Evolutionary conservation across 2,113 vertebrate genomes (phyloP).

Genomic region (Oncorhynchus gorbuscha): DNA sequence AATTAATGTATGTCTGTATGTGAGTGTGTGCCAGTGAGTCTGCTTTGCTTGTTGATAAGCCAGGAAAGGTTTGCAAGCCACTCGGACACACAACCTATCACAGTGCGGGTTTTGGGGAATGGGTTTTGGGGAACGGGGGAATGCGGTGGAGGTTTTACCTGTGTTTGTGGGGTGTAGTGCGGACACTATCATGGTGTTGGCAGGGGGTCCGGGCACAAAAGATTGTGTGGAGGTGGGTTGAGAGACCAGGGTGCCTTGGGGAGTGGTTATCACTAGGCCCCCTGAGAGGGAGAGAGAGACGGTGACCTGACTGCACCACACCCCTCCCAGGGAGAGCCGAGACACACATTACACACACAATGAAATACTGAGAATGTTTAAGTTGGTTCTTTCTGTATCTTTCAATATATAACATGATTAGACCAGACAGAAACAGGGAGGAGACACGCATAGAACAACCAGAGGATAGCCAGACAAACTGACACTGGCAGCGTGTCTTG

Average conservation of each 20-base stretch:
- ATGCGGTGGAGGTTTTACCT: constrained; percentile 54
- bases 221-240: constrained; percentile 89
- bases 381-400: no score
- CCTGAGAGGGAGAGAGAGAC: constrained; percentile 65
- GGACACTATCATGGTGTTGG: constrained; percentile 93
- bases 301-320: background rate
- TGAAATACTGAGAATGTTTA: background rate
- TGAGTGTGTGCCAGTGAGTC: background rate
- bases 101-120: background rate
- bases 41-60: background rate
- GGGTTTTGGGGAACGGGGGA: background rate
- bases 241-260: constrained; percentile 89
- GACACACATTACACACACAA: background rate
- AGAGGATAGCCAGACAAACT: background rate
- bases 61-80: background rate
- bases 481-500: background rate
- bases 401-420: background rate
- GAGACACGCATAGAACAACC: background rate
- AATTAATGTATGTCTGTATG: background rate
- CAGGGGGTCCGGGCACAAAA: constrained; percentile 81
- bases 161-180: constrained; percentile 76
- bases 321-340: background rate
- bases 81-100: background rate
- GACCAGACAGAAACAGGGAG: background rate
- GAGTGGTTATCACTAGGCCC: constrained; percentile 93